These are phyloP conservation scores for Noctuana brunneofusca DNA, from an alignment of 2,888 invertebrate species.

Conservation along the genomic window DNA sequence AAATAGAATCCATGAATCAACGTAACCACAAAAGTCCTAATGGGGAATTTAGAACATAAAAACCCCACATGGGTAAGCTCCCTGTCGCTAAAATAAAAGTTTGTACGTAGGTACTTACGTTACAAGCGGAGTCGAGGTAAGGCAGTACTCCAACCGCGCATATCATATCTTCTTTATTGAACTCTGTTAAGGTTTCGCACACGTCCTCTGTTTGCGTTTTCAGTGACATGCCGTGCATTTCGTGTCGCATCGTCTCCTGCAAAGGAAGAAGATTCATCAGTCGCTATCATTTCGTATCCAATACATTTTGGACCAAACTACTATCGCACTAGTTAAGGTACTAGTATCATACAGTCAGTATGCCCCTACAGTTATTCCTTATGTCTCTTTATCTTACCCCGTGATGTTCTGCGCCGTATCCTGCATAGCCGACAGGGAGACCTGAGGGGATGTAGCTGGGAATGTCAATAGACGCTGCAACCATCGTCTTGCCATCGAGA, in stretches of 20 bases:
- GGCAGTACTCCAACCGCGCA: conserved; percentile 67
- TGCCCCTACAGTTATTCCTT: too few species aligned
- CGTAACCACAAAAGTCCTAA: too few species aligned
- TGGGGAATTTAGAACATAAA: too few species aligned
- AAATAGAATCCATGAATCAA: too few species aligned
- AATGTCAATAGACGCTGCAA: conserved; percentile 57
- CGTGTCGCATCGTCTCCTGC: conserved; percentile 70
- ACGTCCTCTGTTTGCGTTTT: conserved; percentile 50
- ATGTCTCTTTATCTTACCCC: too few species aligned
- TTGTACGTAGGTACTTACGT: conserved; percentile 55
- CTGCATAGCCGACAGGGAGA: conserved; percentile 61
- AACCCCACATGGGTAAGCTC: too few species aligned
- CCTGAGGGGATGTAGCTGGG: conserved; percentile 44
- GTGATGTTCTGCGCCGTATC: conserved; percentile 69
- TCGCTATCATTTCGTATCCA: conserved; percentile 11
- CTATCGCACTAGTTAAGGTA: too few species aligned
- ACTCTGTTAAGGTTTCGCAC: conserved; percentile 60
- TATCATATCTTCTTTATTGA: conserved; percentile 63
- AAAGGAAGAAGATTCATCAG: conserved; percentile 7
- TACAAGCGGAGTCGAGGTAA: conserved; percentile 69
- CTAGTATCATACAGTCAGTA: too few species aligned
- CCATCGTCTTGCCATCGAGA: conserved; percentile 60
- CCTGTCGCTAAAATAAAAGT: too few species aligned
- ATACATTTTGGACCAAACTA: too few species aligned
- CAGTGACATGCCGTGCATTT: conserved; percentile 73